phyloP scores from a whole-genome alignment of 2,113 vertebrate species.

The Bos javanicus region DNA sequence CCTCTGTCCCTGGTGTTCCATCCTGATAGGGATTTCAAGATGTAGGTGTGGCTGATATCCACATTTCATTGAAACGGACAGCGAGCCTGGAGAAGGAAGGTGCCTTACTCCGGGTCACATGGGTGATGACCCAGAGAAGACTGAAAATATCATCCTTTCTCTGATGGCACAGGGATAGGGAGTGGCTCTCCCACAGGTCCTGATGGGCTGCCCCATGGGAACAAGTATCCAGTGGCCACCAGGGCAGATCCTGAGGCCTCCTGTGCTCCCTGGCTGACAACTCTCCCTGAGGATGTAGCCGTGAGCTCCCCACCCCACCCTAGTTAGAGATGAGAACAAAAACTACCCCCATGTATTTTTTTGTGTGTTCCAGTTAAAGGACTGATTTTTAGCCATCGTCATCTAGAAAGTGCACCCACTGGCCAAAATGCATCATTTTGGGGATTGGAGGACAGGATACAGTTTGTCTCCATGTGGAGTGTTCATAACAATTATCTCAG shows the following conservation, averaged over 20 bases:
- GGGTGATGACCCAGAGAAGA: not conserved
- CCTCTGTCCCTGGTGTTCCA: not conserved
- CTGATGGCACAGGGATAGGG: rapidly evolving
- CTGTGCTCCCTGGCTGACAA: not conserved
- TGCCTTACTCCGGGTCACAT: not conserved
- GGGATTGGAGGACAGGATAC: constrained; percentile 4
- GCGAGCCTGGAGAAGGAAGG: not conserved
- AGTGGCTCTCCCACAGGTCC: not conserved
- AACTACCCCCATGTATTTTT: not conserved
- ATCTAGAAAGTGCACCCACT: not conserved
- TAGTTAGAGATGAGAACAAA: not conserved
- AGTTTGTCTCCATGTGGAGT: not conserved
- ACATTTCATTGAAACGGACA: not conserved
- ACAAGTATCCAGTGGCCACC: too few relatives aligned
- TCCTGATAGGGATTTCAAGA: not conserved
- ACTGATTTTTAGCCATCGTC: not conserved
- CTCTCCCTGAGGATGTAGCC: not conserved
- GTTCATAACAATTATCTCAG: constrained; percentile 20
- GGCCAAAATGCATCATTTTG: constrained; percentile 20
- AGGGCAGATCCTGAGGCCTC: not conserved
- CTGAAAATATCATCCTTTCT: not conserved
- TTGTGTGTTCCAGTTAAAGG: not conserved
- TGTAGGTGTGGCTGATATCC: rapidly evolving
- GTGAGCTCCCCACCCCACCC: not conserved
- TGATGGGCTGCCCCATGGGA: rapidly evolving